Conservation (phyloP, 2,797 vertebrate genomes). For the Artibeus lituratus region DNA sequence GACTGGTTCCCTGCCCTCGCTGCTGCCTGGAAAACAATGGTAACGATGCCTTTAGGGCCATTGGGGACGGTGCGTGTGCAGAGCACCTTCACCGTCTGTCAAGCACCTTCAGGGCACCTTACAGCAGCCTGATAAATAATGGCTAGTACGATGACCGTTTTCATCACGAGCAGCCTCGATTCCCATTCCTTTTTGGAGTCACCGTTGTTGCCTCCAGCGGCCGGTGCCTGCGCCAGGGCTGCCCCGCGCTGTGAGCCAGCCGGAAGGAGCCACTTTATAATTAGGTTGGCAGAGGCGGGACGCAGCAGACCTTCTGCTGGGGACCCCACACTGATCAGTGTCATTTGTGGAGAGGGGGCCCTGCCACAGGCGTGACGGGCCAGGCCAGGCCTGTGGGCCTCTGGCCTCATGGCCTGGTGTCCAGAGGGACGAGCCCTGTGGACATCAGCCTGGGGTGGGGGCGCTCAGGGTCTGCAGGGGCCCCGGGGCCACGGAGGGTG, state of each 20-base stretch:
- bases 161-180: background rate
- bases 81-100: background rate
- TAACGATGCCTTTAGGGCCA: background rate
- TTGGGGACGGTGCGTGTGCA: background rate
- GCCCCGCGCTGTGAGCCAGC: constrained; percentile 70
- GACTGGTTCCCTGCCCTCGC: background rate
- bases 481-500: background rate
- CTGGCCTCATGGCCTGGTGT: background rate
- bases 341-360: background rate
- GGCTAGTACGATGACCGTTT: background rate
- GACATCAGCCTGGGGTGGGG: background rate
- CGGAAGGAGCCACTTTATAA: constrained; percentile 71
- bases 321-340: constrained; percentile 79
- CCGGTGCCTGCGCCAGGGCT: constrained; percentile 69
- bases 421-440: background rate
- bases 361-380: background rate
- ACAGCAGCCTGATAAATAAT: background rate
- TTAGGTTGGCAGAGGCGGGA: constrained; percentile 79
- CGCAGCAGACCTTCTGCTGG: constrained; percentile 68
- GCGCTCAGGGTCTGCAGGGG: background rate
- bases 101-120: background rate
- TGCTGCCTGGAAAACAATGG: background rate
- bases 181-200: constrained; percentile 65
- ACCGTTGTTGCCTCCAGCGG: constrained; percentile 74
- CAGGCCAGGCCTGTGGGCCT: background rate